Conservation (phyloP, 2,888 invertebrate genomes). For the Urechis unicinctus region DNA sequence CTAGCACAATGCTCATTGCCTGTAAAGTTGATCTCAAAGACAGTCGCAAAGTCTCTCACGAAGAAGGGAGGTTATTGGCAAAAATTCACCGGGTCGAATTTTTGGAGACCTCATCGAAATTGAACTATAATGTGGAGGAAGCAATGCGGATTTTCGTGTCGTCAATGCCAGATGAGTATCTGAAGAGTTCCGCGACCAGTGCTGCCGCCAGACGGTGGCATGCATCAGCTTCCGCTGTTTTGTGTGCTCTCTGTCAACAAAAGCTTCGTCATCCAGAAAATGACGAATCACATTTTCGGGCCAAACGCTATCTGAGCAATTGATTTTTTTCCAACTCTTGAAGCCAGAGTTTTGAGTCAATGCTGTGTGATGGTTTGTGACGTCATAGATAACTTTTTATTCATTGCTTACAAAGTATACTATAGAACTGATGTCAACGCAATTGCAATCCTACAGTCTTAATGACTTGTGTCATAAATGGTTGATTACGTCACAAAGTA, state of each 20-base stretch:
- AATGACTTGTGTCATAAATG: no score
- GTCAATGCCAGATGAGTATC: slow-evolving; percentile 11
- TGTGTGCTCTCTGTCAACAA: background rate
- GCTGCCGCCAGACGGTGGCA: background rate
- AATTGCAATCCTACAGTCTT: no score
- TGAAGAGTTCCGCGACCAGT: background rate
- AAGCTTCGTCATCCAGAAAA: no score
- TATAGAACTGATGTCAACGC: no score
- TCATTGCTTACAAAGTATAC: no score
- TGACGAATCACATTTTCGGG: no score
- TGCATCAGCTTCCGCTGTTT: background rate
- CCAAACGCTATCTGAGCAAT: no score
- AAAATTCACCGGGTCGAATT: slow-evolving; percentile 13
- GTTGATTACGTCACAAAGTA: no score
- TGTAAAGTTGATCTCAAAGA: slow-evolving; percentile 9
- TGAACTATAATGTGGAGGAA: slow-evolving; percentile 11
- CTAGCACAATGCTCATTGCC: slow-evolving; percentile 10
- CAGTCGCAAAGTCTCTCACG: slow-evolving; percentile 9
- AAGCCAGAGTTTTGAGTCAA: no score
- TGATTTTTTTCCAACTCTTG: no score
- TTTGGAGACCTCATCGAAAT: slow-evolving; percentile 11
- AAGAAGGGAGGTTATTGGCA: slow-evolving; percentile 14
- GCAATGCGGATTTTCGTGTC: slow-evolving; percentile 9
- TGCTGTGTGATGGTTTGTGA: no score
- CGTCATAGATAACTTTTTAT: no score